Evolutionary conservation across 2,113 vertebrate genomes (phyloP).

Genomic region (Ivindomyrus marchei): DNA sequence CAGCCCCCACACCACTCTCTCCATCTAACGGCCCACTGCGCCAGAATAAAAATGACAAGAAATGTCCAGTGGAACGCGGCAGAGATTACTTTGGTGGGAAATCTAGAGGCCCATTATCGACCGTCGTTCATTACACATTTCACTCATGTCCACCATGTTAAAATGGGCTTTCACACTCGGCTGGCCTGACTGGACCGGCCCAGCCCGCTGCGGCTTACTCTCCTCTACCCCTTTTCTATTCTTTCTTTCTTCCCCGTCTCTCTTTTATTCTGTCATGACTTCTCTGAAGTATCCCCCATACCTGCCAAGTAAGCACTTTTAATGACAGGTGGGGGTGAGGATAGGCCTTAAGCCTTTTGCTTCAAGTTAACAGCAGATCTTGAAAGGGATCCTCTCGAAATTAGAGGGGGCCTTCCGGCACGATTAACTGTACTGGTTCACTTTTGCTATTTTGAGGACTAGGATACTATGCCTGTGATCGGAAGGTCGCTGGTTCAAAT

Average conservation of each 20-base stretch:
- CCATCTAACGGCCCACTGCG: constrained; percentile 69
- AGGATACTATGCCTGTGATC: not conserved
- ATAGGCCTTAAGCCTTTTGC: not conserved
- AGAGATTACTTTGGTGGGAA: constrained; percentile 44
- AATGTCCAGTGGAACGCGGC: constrained; percentile 56
- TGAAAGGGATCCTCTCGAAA: not conserved
- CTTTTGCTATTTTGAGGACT: not conserved
- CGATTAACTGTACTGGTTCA: not conserved
- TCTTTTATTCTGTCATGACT: constrained; percentile 27
- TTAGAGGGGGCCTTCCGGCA: not conserved
- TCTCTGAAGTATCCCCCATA: constrained; percentile 38
- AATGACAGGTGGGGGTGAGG: constrained; percentile 33
- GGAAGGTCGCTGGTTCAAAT: not conserved
- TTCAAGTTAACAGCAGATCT: not conserved
- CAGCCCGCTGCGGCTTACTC: constrained; percentile 24
- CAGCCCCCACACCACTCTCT: constrained; percentile 25
- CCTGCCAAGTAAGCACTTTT: constrained; percentile 64
- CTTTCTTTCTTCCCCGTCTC: not conserved
- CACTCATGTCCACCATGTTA: constrained; percentile 80
- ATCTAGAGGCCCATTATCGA: constrained; percentile 65
- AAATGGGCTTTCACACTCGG: constrained; percentile 74
- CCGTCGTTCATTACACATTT: constrained; percentile 76
- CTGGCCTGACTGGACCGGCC: constrained; percentile 56
- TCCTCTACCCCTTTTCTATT: constrained; percentile 44
- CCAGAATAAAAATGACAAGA: constrained; percentile 75